phyloP scores from a whole-genome alignment of 2,113 vertebrate species.

The Corythornis cristatus region DNA sequence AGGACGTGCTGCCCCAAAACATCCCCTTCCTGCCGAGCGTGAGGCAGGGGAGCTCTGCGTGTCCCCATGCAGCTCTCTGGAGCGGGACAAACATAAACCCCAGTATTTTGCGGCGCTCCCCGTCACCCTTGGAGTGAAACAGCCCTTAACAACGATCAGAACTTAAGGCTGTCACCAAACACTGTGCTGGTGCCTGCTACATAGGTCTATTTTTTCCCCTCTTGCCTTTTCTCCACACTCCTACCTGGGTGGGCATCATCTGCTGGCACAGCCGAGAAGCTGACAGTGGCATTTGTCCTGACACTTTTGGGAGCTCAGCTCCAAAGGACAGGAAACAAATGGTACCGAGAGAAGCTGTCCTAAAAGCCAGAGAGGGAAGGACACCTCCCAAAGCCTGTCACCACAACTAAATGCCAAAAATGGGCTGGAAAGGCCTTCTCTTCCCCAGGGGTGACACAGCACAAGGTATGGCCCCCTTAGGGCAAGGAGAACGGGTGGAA shows the following conservation, averaged over 20 bases:
- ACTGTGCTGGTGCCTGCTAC: not conserved
- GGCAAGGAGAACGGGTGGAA: not conserved
- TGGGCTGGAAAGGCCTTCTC: not conserved
- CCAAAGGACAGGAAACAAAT: not conserved
- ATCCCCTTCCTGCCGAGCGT: rapidly evolving
- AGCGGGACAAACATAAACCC: not conserved
- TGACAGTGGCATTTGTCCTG: conserved; percentile 4
- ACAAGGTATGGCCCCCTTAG: rapidly evolving
- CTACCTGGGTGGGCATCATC: not conserved
- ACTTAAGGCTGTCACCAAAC: conserved; percentile 19
- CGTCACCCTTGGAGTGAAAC: conserved; percentile 50
- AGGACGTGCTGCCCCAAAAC: not conserved
- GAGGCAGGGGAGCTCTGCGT: not conserved
- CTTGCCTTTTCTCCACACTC: not conserved
- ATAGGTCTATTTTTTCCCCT: not conserved
- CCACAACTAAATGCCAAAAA: not conserved
- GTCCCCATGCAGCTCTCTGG: not conserved
- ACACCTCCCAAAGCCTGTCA: not conserved
- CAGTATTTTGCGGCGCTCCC: not conserved
- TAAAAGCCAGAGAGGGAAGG: not conserved
- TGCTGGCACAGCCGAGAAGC: not conserved
- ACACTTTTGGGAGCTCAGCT: not conserved
- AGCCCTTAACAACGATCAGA: conserved; percentile 65
- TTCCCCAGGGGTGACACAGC: not conserved
- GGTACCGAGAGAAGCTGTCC: not conserved